phyloP scores from a whole-genome alignment of 1,140 invertebrate genomes.

The Pseudachorutes palmiensis region DNA sequence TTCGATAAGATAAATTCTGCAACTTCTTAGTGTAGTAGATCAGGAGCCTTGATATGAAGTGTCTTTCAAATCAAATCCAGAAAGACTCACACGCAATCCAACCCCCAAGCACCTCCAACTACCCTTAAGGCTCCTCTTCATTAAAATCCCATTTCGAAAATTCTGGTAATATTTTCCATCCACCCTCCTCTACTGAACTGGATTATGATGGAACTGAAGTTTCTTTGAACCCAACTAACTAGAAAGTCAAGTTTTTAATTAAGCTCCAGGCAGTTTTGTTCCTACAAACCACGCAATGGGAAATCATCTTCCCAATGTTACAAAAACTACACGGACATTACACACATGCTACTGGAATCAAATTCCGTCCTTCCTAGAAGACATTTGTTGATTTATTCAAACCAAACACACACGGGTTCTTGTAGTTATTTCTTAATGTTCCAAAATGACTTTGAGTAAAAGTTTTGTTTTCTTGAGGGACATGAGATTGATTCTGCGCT shows the following conservation, averaged over 20 bases:
- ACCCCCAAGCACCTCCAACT: not conserved
- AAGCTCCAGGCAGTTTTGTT: not conserved
- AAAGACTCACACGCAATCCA: not conserved
- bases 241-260: not conserved
- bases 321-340: not conserved
- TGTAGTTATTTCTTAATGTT: not conserved
- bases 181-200: not conserved
- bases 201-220: too few species aligned
- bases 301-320: not conserved
- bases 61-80: not conserved
- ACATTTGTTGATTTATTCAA: not conserved
- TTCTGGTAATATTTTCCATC: not conserved
- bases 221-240: not conserved
- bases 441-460: too few species aligned
- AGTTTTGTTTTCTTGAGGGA: too few species aligned
- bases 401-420: not conserved
- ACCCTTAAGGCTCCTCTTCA: not conserved
- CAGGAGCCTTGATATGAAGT: not conserved
- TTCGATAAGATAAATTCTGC: too few species aligned
- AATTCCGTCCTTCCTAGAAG: not conserved
- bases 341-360: not conserved
- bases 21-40: too few species aligned
- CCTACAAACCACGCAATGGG: not conserved
- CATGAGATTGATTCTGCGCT: too few species aligned
- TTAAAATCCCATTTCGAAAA: slow-evolving; percentile 1